Base-by-base conservation (phyloP, 2,888 invertebrate species). In the Panopea generosa region DNA sequence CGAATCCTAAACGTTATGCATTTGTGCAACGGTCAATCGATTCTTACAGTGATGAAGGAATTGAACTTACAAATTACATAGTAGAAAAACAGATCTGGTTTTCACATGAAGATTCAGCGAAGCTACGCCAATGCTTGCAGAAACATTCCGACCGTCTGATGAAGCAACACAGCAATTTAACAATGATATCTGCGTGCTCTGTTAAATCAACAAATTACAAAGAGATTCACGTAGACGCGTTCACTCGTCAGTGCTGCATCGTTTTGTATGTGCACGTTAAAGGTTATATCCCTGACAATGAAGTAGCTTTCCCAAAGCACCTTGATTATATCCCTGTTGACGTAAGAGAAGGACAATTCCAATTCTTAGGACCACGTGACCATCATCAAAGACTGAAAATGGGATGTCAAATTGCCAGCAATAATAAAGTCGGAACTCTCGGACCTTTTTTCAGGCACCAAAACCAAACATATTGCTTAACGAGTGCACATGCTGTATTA, bases 201-300 rank as follows among this genome's bases (percentile, higher is more conserved):
- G 3, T 56, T 16, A 56, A 56, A 56, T 56, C 55, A 56, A 33
- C 16, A 33, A 56, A 56, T 26, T 56, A 56, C 20, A 20, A 56
- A 52, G 14, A 22, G 20, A 3, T 22, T 33, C 33, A 33, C 18
- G 16, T 16, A 6, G 9, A 2, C 1, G 27, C 16, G 3, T 20
- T 14, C 4, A n/a, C 18, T 7, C 24, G 1, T 2, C 9, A 52
- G 14, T 53, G 53, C 29, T 56, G 55, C 33, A 38, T 56, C 20
- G 55, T 56, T 1, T 56, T 56, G 9, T 56, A 33, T 56, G 55
- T 56, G 1, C 20, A 24, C n/a, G 16, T 26, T 16, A 56, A 56
- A 18, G 55, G 55, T 7, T 56, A 33, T 18, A 56, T 56, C 18
- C 55, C 55, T 16, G 14, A 33, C 16, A 24, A 29, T 20, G 55